Evolutionary conservation across 92 coral and sea anemone genomes (phyloP).

Genomic region (Diadumene lineata): DNA sequence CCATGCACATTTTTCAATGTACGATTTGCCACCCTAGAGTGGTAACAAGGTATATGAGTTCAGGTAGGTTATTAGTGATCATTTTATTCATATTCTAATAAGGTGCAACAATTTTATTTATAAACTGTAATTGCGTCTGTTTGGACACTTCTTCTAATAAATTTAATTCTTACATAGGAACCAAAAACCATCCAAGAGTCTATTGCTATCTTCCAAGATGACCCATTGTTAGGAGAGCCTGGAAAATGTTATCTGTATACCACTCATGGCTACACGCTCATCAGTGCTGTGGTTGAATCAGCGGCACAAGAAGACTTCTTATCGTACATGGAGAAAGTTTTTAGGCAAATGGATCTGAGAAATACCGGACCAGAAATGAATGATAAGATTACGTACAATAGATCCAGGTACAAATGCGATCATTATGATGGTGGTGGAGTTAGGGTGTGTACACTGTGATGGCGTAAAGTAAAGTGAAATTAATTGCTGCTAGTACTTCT

Average conservation of each 20-base stretch:
- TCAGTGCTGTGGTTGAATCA: slow-evolving; percentile 88
- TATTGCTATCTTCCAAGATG: slow-evolving; percentile 79
- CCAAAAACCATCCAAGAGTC: slow-evolving; percentile 77
- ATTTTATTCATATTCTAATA: too few species aligned
- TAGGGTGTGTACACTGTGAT: too few species aligned
- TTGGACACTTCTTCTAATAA: too few species aligned
- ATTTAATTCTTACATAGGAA: slow-evolving; percentile 40
- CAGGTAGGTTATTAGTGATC: too few species aligned
- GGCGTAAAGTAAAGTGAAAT: too few species aligned
- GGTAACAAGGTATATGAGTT: too few species aligned
- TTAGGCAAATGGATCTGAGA: slow-evolving; percentile 84
- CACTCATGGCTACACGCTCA: slow-evolving; percentile 85
- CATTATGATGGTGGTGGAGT: background rate
- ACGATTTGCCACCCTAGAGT: too few species aligned
- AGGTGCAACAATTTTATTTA: too few species aligned
- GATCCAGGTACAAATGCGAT: slow-evolving; percentile 66
- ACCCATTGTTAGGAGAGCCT: slow-evolving; percentile 71
- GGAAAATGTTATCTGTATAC: slow-evolving; percentile 83
- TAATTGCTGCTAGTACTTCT: too few species aligned
- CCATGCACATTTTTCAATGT: too few species aligned
- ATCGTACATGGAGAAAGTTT: slow-evolving; percentile 67
- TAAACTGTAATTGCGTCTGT: too few species aligned
- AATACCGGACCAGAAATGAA: slow-evolving; percentile 80
- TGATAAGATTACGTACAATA: slow-evolving; percentile 62
- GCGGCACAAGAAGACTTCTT: slow-evolving; percentile 80